A percentile compares a stretch with the other conserved stretches of the same genome.
Evolutionary conservation across 2,797 vertebrate species (phyloP).

Genomic region (Gila robusta): DNA sequence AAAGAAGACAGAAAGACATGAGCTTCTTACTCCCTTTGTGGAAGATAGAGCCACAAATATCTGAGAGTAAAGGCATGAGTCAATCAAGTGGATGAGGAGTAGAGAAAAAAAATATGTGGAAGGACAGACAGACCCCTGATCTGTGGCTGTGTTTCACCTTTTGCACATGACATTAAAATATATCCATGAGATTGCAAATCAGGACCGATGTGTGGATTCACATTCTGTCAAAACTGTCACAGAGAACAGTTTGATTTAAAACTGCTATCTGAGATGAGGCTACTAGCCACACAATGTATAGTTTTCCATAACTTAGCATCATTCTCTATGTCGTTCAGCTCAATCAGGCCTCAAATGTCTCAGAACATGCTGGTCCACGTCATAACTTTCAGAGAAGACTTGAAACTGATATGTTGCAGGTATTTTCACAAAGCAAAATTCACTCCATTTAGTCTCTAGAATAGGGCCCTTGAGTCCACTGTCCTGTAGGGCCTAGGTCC

Average conservation of each 20-base stretch:
- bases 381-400: not conserved
- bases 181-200: not conserved
- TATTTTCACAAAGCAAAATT: not conserved
- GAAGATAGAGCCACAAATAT: slow-evolving; percentile 26
- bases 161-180: slow-evolving; percentile 18
- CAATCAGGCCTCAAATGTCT: not conserved
- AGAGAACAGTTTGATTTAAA: not conserved
- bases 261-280: not conserved
- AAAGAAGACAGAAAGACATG: slow-evolving; percentile 42
- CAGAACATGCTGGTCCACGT: not conserved
- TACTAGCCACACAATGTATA: not conserved
- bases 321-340: not conserved
- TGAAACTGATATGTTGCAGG: not conserved
- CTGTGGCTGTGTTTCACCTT: not conserved
- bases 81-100: slow-evolving; percentile 10
- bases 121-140: slow-evolving; percentile 18
- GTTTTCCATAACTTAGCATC: slow-evolving; percentile 17
- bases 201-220: slow-evolving; percentile 13
- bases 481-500: not conserved
- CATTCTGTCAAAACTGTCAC: slow-evolving; percentile 15
- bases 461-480: no score
- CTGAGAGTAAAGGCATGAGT: slow-evolving; percentile 23
- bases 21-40: slow-evolving; percentile 21
- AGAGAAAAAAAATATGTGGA: not conserved
- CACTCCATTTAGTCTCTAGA: not conserved